Percentiles rank a stretch among this genome's conserved stretches.
phyloP scores from a whole-genome alignment of 1,140 invertebrate species.

The Aphaenogaster floridana region DNA sequence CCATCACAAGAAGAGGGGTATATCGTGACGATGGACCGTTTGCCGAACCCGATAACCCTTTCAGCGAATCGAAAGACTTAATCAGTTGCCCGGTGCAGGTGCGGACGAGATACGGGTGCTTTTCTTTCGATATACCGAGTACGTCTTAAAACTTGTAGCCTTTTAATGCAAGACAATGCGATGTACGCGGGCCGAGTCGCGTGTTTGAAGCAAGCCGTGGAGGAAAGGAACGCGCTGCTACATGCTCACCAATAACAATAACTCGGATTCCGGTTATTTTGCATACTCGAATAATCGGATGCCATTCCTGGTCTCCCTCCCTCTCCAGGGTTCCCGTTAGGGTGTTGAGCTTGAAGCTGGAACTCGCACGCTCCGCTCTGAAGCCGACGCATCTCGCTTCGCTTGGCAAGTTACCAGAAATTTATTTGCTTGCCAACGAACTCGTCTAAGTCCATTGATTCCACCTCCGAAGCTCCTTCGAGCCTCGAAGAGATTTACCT shows the following conservation, averaged over 20 bases:
- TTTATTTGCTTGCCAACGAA: constrained; percentile 75
- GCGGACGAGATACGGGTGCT: constrained; percentile 29
- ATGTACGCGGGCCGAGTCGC: neutral
- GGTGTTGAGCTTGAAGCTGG: constrained; percentile 16
- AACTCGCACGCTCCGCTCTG: constrained; percentile 26
- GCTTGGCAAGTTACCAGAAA: constrained; percentile 75
- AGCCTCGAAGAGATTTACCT: constrained; percentile 72
- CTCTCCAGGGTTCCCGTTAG: constrained; percentile 16
- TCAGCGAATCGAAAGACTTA: constrained; percentile 64
- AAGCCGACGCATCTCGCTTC: constrained; percentile 50
- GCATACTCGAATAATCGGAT: constrained; percentile 78
- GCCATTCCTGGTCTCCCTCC: constrained; percentile 21
- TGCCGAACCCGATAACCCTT: constrained; percentile 58
- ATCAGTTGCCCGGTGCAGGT: constrained; percentile 52
- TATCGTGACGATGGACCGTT: constrained; percentile 61
- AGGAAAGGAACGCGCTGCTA: constrained; percentile 25
- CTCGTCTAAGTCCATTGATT: constrained; percentile 73
- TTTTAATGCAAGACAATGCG: constrained; percentile 33
- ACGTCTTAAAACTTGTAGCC: constrained; percentile 24
- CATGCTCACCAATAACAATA: constrained; percentile 72
- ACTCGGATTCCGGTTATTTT: constrained; percentile 75
- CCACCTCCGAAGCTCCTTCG: constrained; percentile 52
- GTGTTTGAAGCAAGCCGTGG: neutral
- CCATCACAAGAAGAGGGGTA: constrained; percentile 24
- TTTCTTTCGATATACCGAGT: constrained; percentile 24